Evolutionary conservation across 2,113 vertebrate genomes (phyloP).

Genomic region (Megatriorchis doriae): DNA sequence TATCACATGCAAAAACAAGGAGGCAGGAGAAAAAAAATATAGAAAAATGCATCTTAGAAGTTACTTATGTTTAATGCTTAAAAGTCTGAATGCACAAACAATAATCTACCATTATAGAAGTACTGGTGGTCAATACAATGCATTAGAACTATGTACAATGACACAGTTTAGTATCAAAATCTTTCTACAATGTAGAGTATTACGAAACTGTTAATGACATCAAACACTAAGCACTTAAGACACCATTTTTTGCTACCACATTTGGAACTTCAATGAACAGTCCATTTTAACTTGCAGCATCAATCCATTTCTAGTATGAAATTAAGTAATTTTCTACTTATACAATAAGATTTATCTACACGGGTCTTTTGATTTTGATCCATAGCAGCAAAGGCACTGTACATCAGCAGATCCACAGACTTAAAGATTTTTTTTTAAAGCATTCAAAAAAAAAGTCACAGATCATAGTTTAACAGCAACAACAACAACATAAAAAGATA

Average conservation of each 20-base stretch:
- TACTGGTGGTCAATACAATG: conserved; percentile 82
- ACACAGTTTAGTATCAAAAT: conserved; percentile 88
- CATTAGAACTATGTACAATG: conserved; percentile 87
- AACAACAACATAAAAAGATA: conserved; percentile 81
- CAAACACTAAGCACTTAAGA: conserved; percentile 87
- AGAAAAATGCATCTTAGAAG: conserved; percentile 72
- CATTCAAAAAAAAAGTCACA: conserved; percentile 81
- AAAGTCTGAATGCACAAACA: conserved; percentile 88
- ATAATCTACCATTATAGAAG: conserved; percentile 83
- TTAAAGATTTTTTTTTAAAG: conserved; percentile 80
- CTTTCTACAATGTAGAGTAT: conserved; percentile 85
- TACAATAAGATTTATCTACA: conserved; percentile 87
- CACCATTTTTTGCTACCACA: conserved; percentile 85
- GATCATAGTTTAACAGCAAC: conserved; percentile 83
- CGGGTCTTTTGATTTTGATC: conserved; percentile 85
- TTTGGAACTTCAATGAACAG: conserved; percentile 82
- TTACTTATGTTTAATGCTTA: conserved; percentile 86
- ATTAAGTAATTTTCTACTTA: conserved; percentile 84
- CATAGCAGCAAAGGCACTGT: conserved; percentile 91
- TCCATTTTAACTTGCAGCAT: conserved; percentile 83
- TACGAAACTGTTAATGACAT: conserved; percentile 86
- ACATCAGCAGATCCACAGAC: conserved; percentile 89
- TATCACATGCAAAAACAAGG: neutral
- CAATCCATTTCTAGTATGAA: conserved; percentile 86
- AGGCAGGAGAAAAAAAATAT: neutral